Base-by-base conservation (phyloP, 2,113 vertebrate genomes). In the Notechis scutatus region DNA sequence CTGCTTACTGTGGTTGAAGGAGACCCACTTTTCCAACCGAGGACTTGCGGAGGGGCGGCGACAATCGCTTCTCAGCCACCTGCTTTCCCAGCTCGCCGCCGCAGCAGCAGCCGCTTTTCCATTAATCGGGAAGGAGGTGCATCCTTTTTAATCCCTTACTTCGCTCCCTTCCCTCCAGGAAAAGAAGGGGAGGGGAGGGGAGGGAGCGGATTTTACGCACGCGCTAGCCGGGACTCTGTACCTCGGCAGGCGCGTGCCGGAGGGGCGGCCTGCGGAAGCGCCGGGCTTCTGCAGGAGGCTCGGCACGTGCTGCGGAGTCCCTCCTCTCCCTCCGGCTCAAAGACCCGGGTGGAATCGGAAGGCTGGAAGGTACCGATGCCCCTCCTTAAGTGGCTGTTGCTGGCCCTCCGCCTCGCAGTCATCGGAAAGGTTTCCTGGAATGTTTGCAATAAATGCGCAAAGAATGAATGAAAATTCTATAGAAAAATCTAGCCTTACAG, bases 21-120 rank as follows among this genome's bases (percentile, higher is more conserved):
- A 96, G n/a, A 45, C 88, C 24, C 91, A 56, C 91, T 88, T 91
- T 1, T 93, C 64, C 14, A 9, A 11, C n/a, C 55, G 15, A 54
- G 87, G 26, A 89, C 93, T 88, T 59, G 92, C 81, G 94, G 54
- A 39, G 8, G 92, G 23, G 59, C 59, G 91, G 91, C 45, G 94
- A 95, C 95, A 54, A n/a, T 24, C 5, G 5, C 94, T 54, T 54
- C 47, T 87, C 54, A 52, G 93, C 74, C 95, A 88, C 93, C 92
- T 74, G 93, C 81, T 90, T 91, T 87, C 4, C 39, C 93, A 23
- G 88, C 94, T 93, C 94, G 55, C 45, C 52, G 93, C 95, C 6
- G 59, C 89, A 21, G 87, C 56, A 10, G 61, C 26, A 26, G 57
- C 89, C 23, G 81, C 61, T 91, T 86, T 89, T 0, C 93, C 69